Conservation (phyloP, 2,888 invertebrate genomes). For the Sarcophaga caerulescens region DNA sequence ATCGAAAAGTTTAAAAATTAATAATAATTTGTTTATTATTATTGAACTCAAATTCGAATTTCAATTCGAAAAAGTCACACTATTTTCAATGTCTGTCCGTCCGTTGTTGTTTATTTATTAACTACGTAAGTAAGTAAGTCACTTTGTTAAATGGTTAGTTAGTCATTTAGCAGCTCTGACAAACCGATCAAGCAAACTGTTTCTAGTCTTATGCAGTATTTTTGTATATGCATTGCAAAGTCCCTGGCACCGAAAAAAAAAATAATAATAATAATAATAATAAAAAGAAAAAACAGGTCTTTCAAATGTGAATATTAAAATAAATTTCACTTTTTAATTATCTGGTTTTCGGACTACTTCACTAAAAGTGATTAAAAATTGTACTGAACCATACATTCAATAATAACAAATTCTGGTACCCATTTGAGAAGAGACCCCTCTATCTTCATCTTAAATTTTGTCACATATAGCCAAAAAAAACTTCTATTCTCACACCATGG, state of each 20-base stretch:
- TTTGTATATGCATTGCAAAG: neutral
- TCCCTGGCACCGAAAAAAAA: neutral
- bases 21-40: neutral
- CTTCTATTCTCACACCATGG: too few relatives aligned
- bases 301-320: neutral
- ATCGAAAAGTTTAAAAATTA: constrained; percentile 33
- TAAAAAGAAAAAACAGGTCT: neutral
- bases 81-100: too few relatives aligned
- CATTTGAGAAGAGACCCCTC: too few relatives aligned
- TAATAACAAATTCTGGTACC: too few relatives aligned
- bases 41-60: too few relatives aligned
- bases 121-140: constrained; percentile 11
- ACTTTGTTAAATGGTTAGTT: neutral
- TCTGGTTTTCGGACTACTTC: too few relatives aligned
- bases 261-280: neutral
- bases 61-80: too few relatives aligned
- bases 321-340: neutral
- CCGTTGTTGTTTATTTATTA: neutral
- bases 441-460: too few relatives aligned
- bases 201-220: neutral
- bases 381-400: too few relatives aligned
- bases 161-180: neutral
- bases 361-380: too few relatives aligned
- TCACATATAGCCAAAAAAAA: too few relatives aligned
- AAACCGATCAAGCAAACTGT: neutral